Conservation (phyloP, 2,888 invertebrate genomes). For the Aspidapion aeneum region DNA sequence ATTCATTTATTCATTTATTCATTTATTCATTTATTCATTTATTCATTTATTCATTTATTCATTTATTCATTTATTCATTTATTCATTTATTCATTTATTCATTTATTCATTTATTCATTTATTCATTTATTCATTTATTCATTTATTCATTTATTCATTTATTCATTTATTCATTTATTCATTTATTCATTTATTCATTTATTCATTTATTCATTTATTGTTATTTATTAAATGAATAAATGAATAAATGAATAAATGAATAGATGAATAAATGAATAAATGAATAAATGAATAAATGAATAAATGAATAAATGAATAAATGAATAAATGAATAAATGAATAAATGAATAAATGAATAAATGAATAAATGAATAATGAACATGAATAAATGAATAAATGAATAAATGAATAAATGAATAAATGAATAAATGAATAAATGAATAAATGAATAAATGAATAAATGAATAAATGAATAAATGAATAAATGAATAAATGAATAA, state of each 20-base stretch:
- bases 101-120: no score
- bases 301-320: conserved; percentile 11
- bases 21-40: no score
- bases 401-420: conserved; percentile 7
- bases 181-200: no score
- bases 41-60: no score
- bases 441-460: conserved; percentile 1
- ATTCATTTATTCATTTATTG: no score
- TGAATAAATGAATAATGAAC: conserved; percentile 7
- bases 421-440: neutral
- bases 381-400: conserved; percentile 5
- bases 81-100: no score
- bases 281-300: conserved; percentile 8
- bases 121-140: no score
- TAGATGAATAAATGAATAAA: conserved; percentile 9
- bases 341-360: conserved; percentile 8
- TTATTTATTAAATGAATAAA: conserved; percentile 10
- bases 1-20: no score
- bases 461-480: conserved; percentile 6
- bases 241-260: conserved; percentile 8
- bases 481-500: conserved; percentile 10
- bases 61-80: no score
- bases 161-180: no score
- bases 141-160: no score
- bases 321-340: conserved; percentile 10